Conservation (phyloP, 2,797 vertebrate genomes). For the Melanotaenia maccullochi region DNA sequence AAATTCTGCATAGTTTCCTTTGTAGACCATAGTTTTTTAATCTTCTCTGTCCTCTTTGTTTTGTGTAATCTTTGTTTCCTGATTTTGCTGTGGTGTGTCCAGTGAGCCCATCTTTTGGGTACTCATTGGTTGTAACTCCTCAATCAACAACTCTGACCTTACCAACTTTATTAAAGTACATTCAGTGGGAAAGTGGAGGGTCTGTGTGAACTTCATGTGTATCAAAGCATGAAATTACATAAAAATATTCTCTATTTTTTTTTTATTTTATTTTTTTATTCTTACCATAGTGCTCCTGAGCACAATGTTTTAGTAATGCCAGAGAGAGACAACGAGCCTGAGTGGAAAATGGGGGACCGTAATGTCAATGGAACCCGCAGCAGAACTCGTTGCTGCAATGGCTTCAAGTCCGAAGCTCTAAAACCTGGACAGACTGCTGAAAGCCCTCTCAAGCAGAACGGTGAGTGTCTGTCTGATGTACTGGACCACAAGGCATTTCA, state of each 20-base stretch:
- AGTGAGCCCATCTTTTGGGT: background rate
- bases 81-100: background rate
- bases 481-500: background rate
- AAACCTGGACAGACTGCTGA: slow-evolving; percentile 78
- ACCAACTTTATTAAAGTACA: background rate
- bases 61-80: background rate
- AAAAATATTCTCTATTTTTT: no score
- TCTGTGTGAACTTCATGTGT: background rate
- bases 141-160: background rate
- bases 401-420: slow-evolving; percentile 77
- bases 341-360: slow-evolving; percentile 81
- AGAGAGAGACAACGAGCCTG: slow-evolving; percentile 85
- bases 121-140: background rate
- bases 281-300: slow-evolving; percentile 82
- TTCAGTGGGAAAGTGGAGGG: background rate
- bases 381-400: slow-evolving; percentile 82
- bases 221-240: background rate
- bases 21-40: no score
- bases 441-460: slow-evolving; percentile 84
- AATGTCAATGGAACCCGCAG: slow-evolving; percentile 62
- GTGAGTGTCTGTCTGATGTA: slow-evolving; percentile 66
- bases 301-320: slow-evolving; percentile 81
- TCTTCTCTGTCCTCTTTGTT: background rate
- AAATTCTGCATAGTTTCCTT: no score
- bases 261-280: slow-evolving; percentile 5